Base-by-base conservation (phyloP, 2,797 vertebrate genomes). In the Bryconaethiops microstoma region DNA sequence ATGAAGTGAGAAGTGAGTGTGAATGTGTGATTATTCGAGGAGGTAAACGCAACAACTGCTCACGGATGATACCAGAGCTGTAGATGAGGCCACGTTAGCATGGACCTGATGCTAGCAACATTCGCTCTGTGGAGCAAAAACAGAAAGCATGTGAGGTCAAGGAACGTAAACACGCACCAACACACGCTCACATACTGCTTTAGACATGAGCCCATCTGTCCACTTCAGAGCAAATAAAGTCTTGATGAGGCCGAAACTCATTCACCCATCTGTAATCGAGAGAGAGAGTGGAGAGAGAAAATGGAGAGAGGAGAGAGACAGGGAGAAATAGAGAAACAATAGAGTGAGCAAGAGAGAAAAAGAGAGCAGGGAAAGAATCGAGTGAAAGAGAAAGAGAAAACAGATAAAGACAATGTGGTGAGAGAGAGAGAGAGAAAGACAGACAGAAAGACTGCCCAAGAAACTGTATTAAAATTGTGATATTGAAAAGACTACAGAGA, bases 201-300 rank as follows among this genome's bases (percentile, higher is more conserved):
- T n/a, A 59, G 60, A 63, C 25, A 63, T 35, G 13, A 63, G 60
- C 23, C 60, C 60, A 63, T 63, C 60, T 63, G 60, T 29, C 60
- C 60, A 63, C 60, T 63, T 63, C 10, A 2, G 60, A 63, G 23
- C 23, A 14, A 63, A 63, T 29, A 63, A 29, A 29, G 21, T 63
- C 25, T 25, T 63, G 60, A 63, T 63, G 74, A 64, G 74, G 23
- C 21, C 2, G 3, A 64, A 64, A 17, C 62, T 23, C 60, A 52
- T 64, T 42, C 25, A 40, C 29, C 55, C 57, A 72, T 62, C 55
- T 48, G 57, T 59, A 78, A 19, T 4, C 10, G 8, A 25, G 59
- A 13, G 59, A 60, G 21, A 25, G 9, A 25, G 59, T 21, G n/a
- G 59, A 12, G 21, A 10, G 21, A 23, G 59, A 16, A 7, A 7